Conservation (phyloP, 1,140 invertebrate genomes). For the Eulimnadia texana region DNA sequence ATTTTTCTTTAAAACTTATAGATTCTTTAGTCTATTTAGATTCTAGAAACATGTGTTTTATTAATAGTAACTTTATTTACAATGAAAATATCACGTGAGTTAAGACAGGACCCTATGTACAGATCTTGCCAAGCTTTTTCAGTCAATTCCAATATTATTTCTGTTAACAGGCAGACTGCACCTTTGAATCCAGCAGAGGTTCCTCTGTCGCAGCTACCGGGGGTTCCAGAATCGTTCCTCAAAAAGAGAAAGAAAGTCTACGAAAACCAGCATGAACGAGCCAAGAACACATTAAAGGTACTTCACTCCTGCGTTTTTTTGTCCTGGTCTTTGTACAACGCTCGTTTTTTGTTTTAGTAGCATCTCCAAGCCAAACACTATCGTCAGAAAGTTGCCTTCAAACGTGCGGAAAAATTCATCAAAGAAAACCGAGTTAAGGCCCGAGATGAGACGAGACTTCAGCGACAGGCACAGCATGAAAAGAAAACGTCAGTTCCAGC, state of each 20-base stretch:
- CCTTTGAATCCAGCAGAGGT: constrained; percentile 9
- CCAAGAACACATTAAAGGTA: constrained; percentile 45
- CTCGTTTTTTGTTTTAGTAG: neutral
- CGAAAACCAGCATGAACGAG: constrained; percentile 46
- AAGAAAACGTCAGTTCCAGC: constrained; percentile 94
- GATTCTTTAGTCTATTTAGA: too few species aligned
- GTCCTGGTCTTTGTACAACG: too few species aligned
- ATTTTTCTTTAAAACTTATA: too few species aligned
- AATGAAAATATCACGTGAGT: too few species aligned
- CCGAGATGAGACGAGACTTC: constrained; percentile 61
- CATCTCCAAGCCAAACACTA: constrained; percentile 13
- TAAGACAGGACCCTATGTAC: neutral
- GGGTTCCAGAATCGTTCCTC: constrained; percentile 86
- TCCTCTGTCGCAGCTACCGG: constrained; percentile 44
- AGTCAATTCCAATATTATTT: too few species aligned
- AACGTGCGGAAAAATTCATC: constrained; percentile 87
- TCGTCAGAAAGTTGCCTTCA: constrained; percentile 44
- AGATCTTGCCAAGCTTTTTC: neutral
- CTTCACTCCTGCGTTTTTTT: too few species aligned
- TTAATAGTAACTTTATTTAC: too few species aligned
- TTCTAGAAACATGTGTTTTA: too few species aligned
- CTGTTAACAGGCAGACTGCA: constrained; percentile 13
- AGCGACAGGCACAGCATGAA: constrained; percentile 66
- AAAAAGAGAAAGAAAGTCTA: constrained; percentile 79
- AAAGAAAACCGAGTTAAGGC: constrained; percentile 78